Evolutionary conservation across 1,140 invertebrate genomes (phyloP), one percentile per base, ranked within the genome.

Genomic region (Pseudomyrmex flavicornis): DNA sequence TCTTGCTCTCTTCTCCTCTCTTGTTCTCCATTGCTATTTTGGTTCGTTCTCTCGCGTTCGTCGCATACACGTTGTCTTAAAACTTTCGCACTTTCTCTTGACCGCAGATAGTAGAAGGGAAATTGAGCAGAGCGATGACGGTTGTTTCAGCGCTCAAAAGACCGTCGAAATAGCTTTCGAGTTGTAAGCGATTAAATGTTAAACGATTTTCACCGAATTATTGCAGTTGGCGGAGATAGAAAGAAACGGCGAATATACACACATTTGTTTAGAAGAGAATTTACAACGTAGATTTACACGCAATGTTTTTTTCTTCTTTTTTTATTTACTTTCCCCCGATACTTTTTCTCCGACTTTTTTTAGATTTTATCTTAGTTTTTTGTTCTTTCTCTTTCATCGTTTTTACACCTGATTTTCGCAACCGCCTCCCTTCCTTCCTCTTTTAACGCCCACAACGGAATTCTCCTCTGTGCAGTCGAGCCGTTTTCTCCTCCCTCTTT

Each of bases 401-500:
- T 58, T 63, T 76, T 70, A 7, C 56, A 46, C 9, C 26, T 56
- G 17, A 15, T 61, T 35, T 65, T 75, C 44, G 59, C 70, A 50
- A 54, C 26, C 10, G 20, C 4, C 66, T 84, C 72, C 88, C 63
- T 5, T 0, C 5, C 5, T 35, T 35, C 35, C 5, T 35, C 35
- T 35, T 35, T 35, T 35, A 35, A 69, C 79, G 69, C 86, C 63
- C 83, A 87, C 63, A 66, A 85, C 82, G 82, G 83, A 86, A 85
- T 77, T 77, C 77, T 85, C 58, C 59, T 80, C 80, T 88, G 52
- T 83, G 59, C 79, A 75, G 84, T 68, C 35, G 54, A 82, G 20
- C 17, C 85, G 58, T 68, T 58, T 56, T 63, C 68, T 52, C 63
- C 48, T 61, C n/a, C 69, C 13, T 56, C 13, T 56, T 62, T 46